Evolutionary conservation across 2,888 invertebrate genomes (phyloP), one percentile per base, ranked within the genome.

Genomic region (Nephrotoma guestfalica): DNA sequence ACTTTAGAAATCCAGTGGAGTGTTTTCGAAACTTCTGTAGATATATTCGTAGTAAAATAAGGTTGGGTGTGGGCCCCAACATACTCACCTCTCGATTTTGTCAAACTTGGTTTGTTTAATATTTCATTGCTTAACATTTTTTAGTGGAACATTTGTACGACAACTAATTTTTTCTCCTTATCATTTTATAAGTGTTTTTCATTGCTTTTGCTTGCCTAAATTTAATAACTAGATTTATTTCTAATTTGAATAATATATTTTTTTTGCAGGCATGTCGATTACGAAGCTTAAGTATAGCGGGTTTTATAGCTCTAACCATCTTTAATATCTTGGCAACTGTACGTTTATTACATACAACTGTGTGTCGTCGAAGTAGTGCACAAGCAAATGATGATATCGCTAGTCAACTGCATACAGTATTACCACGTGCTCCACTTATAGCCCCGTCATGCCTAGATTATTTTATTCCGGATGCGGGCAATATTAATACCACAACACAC

Each of bases 291-390:
- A 86, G 86, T 86, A 41, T 86, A 41, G 86, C 86, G 4, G 51
- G 94, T 88, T 94, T 95, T 51, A 90, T 95, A 86, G 93, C 94
- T 47, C 92, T 96, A 88, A 94, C 95, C 42, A 89, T 95, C 83
- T 95, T 93, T 90, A 94, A 94, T 90, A 93, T 94, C 88, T 90
- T 94, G 86, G 90, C 94, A 88, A 94, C 94, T 5, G 91, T 94
- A 87, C 92, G 93, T 86, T 90, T 94, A 42, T 92, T 94, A 88
- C 93, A 93, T 89, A 90, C 90, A 86, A 90, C 91, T 87, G 93
- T 92, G 86, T 92, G 92, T 89, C 89, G 89, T 85, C 51, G 86
- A 43, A 86, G 71, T 2, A 88, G 87, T 71, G 86, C 87, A 41
- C 87, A 89, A 87, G 88, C 88, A 41, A 83, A 88, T 87, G 86